Percentiles rank a stretch among this genome's conserved stretches.
Conservation (phyloP, 1,140 invertebrate species). For the Diachasmimorpha longicaudata region DNA sequence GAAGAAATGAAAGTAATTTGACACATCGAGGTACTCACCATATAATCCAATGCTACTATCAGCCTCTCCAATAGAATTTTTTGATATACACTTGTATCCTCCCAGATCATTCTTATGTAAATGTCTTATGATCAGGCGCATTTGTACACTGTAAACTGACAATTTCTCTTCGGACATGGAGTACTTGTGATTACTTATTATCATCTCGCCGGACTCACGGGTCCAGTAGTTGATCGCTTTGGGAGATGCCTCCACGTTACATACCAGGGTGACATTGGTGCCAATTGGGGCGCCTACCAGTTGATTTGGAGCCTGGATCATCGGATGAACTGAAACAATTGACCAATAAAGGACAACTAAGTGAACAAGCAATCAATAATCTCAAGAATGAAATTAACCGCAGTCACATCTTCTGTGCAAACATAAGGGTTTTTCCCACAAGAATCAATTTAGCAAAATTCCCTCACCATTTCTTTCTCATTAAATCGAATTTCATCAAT, state of each 20-base stretch:
- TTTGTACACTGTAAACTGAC: slow-evolving; percentile 80
- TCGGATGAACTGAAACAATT: slow-evolving; percentile 74
- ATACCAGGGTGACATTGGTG: slow-evolving; percentile 83
- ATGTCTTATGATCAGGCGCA: slow-evolving; percentile 78
- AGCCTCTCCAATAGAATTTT: slow-evolving; percentile 89
- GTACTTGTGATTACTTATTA: slow-evolving; percentile 83
- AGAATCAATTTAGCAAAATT: too few species aligned
- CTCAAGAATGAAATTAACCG: too few species aligned
- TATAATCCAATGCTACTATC: slow-evolving; percentile 87
- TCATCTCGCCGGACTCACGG: slow-evolving; percentile 84
- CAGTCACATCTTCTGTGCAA: too few species aligned
- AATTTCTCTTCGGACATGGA: slow-evolving; percentile 75
- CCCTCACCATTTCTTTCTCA: too few species aligned
- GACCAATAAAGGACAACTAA: too few species aligned
- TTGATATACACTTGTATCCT: slow-evolving; percentile 90
- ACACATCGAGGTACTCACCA: too few species aligned
- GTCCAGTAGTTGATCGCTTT: slow-evolving; percentile 90
- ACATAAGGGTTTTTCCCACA: too few species aligned
- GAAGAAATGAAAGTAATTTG: too few species aligned
- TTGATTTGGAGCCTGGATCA: slow-evolving; percentile 85
- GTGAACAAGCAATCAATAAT: too few species aligned
- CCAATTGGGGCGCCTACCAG: slow-evolving; percentile 80
- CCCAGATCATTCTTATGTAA: slow-evolving; percentile 82
- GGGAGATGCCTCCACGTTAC: slow-evolving; percentile 84
- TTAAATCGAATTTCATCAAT: too few species aligned